phyloP scores from a whole-genome alignment of 2,113 vertebrate species.

The Crotophaga sulcirostris region DNA sequence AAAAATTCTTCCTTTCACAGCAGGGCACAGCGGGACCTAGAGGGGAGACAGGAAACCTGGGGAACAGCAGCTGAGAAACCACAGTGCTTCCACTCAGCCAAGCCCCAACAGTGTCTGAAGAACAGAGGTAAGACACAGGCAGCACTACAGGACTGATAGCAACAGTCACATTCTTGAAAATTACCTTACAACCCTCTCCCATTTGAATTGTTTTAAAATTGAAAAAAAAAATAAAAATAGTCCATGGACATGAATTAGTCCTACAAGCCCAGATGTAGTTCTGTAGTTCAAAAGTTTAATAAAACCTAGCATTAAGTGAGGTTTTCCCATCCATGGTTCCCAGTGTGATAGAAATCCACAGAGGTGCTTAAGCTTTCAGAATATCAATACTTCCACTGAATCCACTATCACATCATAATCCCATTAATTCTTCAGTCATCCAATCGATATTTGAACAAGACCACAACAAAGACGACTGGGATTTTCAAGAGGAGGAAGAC shows the following conservation, averaged over 20 bases:
- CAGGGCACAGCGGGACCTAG: not conserved
- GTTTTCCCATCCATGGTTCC: not conserved
- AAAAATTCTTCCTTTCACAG: not conserved
- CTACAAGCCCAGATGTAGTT: not conserved
- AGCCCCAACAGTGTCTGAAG: not conserved
- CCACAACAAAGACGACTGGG: not conserved
- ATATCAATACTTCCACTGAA: not conserved
- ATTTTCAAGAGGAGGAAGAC: not conserved
- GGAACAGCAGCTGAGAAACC: not conserved
- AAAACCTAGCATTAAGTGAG: not conserved
- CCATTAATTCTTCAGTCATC: not conserved
- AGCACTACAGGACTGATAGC: not conserved
- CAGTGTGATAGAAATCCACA: not conserved
- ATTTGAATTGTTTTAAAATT: accelerated
- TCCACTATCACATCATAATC: not conserved
- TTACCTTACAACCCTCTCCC: not conserved
- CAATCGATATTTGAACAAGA: not conserved
- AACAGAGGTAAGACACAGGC: not conserved
- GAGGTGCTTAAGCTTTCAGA: not conserved
- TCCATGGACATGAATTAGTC: not conserved
- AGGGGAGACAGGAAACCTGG: not conserved
- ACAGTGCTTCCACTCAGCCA: not conserved
- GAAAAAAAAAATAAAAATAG: not conserved
- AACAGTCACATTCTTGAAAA: not conserved
- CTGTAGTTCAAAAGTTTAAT: not conserved